A percentile compares a stretch with the other conserved stretches of the same genome.
phyloP scores from a whole-genome alignment of 2,113 vertebrate species.

The Zootoca vivipara region DNA sequence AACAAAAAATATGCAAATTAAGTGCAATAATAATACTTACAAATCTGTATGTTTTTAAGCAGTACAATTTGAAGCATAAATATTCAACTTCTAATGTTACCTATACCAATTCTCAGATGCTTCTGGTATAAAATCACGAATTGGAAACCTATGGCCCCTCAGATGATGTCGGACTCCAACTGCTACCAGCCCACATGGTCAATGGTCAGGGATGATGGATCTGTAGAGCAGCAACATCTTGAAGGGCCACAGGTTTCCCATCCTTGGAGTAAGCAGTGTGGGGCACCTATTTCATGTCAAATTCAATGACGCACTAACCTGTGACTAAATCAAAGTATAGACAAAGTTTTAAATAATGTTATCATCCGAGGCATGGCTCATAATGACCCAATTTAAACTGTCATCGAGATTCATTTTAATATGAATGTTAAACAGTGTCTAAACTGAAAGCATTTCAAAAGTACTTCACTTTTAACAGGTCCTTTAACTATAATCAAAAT shows the following conservation, averaged over 20 bases:
- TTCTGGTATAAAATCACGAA: not conserved
- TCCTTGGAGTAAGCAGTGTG: too few species aligned
- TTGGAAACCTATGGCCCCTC: not conserved
- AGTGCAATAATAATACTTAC: not conserved
- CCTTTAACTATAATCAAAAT: not conserved
- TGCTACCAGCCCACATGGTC: not conserved
- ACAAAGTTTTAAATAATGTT: not conserved
- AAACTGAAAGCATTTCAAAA: not conserved
- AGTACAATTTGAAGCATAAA: conserved; percentile 16
- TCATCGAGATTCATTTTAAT: too few species aligned
- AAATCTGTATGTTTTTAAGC: not conserved
- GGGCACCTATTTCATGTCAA: not conserved
- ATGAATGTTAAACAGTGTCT: not conserved
- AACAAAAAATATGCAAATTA: not conserved
- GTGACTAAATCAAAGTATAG: not conserved
- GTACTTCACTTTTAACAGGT: not conserved
- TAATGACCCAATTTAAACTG: conserved; percentile 3
- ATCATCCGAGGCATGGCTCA: not conserved
- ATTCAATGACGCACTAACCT: not conserved
- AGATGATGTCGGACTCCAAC: not conserved
- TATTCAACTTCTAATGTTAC: not conserved
- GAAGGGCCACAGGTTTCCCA: not conserved
- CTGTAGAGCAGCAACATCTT: not conserved
- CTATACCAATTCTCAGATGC: not conserved
- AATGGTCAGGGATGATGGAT: not conserved